phyloP scores from a whole-genome alignment of 35 echinoderm and acorn worm genomes.

The Ophiothrix spiculata region DNA sequence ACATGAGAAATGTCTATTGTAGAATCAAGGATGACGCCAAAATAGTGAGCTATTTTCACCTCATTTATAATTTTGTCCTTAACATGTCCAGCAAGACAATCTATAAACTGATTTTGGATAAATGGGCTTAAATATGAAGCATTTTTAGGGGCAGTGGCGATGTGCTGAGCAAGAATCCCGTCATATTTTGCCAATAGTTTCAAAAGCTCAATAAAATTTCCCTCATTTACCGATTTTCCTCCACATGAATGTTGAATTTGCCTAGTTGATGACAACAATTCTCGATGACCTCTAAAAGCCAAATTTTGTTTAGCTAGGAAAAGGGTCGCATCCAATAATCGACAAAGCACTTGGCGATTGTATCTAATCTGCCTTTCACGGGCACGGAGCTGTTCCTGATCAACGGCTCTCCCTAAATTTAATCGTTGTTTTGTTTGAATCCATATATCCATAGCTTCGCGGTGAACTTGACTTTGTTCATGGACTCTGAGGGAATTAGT shows the following conservation, averaged over 20 bases:
- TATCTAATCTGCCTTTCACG: neutral
- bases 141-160: neutral
- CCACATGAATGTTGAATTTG: neutral
- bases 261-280: neutral
- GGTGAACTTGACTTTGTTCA: neutral
- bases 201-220: neutral
- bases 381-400: neutral
- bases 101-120: conserved; percentile 34
- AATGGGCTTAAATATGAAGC: conserved; percentile 11
- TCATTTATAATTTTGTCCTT: neutral
- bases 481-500: neutral
- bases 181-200: conserved; percentile 1
- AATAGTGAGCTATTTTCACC: conserved; percentile 9
- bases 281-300: conserved; percentile 24
- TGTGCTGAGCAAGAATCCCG: neutral
- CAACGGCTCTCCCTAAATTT: neutral
- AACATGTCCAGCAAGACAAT: neutral
- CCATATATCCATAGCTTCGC: neutral
- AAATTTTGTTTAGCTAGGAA: conserved; percentile 8
- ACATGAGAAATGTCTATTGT: conserved; percentile 40
- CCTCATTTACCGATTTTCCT: neutral
- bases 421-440: neutral
- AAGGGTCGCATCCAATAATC: neutral
- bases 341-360: neutral
- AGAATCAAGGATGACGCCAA: conserved; percentile 18